These are phyloP conservation scores for Rhagonycha fulva DNA, from an alignment of 2,888 invertebrate species.

Conservation along the genomic window DNA sequence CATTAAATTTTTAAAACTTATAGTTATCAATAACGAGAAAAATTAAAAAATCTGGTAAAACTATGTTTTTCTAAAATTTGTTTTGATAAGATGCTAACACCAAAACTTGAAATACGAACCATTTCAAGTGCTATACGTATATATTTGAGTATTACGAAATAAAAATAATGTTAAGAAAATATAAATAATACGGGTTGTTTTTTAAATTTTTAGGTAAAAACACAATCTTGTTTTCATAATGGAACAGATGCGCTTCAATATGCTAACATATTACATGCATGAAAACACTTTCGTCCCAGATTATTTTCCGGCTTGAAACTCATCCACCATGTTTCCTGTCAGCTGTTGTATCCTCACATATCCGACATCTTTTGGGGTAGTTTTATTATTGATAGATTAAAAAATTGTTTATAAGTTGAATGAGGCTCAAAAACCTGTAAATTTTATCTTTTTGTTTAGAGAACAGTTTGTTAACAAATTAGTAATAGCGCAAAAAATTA, in stretches of 20 bases:
- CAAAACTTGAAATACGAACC: neutral
- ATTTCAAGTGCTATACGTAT: neutral
- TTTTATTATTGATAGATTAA: constrained; percentile 7
- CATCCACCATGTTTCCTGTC: constrained; percentile 24
- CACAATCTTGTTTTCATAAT: constrained; percentile 26
- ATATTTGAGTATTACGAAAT: neutral
- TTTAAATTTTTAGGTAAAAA: constrained; percentile 21
- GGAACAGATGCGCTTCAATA: constrained; percentile 28
- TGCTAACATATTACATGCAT: constrained; percentile 31
- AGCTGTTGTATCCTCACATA: constrained; percentile 20
- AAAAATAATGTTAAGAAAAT: neutral
- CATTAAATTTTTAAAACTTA: neutral
- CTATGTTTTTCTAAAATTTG: neutral
- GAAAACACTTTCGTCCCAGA: constrained; percentile 26
- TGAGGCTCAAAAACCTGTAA: neutral
- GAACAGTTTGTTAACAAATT: neutral
- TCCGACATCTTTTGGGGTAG: constrained; percentile 12
- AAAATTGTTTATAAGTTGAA: neutral
- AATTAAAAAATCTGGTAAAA: neutral
- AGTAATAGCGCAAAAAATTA: neutral
- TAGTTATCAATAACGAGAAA: too few relatives aligned
- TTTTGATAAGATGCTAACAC: neutral
- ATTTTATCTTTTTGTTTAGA: neutral
- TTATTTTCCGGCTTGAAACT: constrained; percentile 27
- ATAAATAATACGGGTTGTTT: constrained; percentile 6